A percentile compares a stretch with the other conserved stretches of the same genome.
Evolutionary conservation across 2,888 invertebrate species (phyloP).

Genomic region (Tetranychus truncatus): DNA sequence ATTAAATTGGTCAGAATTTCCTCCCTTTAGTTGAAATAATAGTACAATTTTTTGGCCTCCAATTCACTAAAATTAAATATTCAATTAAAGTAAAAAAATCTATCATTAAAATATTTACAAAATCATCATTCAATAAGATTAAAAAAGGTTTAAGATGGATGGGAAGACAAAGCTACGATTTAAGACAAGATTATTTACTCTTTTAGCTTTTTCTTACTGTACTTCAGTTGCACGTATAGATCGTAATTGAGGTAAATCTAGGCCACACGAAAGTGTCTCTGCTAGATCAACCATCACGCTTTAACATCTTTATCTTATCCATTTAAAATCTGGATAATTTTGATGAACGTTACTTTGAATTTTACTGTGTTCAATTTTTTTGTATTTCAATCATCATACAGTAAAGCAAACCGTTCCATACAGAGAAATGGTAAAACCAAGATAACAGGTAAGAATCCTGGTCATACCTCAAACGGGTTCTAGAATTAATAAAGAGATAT

Average conservation of each 20-base stretch:
- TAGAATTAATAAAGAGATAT: not conserved
- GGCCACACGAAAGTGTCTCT: not conserved
- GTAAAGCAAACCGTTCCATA: not conserved
- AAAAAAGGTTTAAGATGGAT: not conserved
- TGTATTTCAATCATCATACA: not conserved
- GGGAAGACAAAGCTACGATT: not conserved
- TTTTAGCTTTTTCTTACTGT: not conserved
- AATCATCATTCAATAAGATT: too few species aligned
- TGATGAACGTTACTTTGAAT: not conserved
- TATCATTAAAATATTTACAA: too few species aligned
- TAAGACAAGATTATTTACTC: not conserved
- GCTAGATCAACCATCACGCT: not conserved
- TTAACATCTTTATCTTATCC: not conserved
- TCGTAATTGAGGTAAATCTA: not conserved
- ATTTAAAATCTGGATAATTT: not conserved
- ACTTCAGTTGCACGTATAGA: not conserved
- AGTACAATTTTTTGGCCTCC: too few species aligned
- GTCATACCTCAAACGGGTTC: not conserved
- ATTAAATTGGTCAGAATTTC: too few species aligned
- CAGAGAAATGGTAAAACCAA: not conserved
- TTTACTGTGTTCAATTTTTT: not conserved
- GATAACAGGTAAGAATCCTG: not conserved
- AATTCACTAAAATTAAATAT: too few species aligned
- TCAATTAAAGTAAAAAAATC: too few species aligned
- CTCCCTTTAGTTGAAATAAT: too few species aligned